phyloP scores from a whole-genome alignment of 2,113 vertebrate species.

The Myotis brandtii region DNA sequence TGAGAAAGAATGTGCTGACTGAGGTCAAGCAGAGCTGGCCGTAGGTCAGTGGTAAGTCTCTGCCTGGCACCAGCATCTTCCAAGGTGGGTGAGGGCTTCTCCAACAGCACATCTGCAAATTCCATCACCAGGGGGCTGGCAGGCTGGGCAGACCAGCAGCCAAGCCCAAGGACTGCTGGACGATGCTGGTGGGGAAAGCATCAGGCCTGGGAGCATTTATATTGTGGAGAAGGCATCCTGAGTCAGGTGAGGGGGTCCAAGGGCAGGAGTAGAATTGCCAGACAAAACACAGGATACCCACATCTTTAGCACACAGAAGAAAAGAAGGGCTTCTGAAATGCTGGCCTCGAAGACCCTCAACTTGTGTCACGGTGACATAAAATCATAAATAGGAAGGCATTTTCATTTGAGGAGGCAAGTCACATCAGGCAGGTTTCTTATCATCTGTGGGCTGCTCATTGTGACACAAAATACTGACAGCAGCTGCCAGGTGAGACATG shows the following conservation, averaged over 20 bases:
- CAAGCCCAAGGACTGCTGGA: neutral
- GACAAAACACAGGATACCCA: neutral
- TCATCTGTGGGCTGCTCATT: neutral
- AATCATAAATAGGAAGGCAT: neutral
- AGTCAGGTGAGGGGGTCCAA: neutral
- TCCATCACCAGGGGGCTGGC: neutral
- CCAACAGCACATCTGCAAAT: neutral
- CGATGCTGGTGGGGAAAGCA: neutral
- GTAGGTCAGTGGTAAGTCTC: constrained; percentile 43
- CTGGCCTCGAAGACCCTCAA: neutral
- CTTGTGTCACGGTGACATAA: neutral
- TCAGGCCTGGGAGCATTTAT: neutral
- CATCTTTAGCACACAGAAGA: neutral
- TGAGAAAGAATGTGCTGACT: constrained; percentile 54
- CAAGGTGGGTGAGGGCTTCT: neutral
- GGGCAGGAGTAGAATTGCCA: neutral
- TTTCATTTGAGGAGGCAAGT: neutral
- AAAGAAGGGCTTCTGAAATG: neutral
- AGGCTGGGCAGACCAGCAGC: neutral
- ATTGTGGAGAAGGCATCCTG: neutral
- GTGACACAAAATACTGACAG: neutral
- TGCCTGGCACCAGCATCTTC: constrained; percentile 18
- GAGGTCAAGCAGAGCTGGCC: constrained; percentile 32
- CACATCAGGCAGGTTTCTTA: neutral
- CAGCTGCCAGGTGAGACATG: neutral